Evolutionary conservation across 2,888 invertebrate species (phyloP), one percentile per base, ranked within the genome.

Genomic region (Oscheius sp.): DNA sequence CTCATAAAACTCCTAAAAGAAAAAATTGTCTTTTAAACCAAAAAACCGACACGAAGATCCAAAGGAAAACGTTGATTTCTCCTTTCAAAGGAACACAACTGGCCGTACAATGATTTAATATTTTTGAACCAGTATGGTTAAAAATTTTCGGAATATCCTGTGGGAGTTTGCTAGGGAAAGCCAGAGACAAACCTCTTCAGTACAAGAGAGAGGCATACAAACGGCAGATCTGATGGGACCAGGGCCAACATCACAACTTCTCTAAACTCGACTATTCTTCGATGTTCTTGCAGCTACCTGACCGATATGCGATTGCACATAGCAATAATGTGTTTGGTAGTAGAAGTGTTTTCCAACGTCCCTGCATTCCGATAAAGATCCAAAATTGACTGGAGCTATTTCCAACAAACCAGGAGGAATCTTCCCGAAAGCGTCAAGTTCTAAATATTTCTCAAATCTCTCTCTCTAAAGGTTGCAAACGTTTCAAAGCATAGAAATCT

Each of bases 291-390:
- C n/a, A n/a, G n/a, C n/a, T n/a, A n/a, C n/a, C 25, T 17, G 17
- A 29, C 15, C 20, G 4, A 48, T 5, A 15, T 45, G n/a, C 10
- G 46, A 45, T n/a, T 64, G 39, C 8, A 64, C 17, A 20, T 33
- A 46, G 33, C 63, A 64, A 20, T 64, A 64, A 2, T 46, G 29
- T 17, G 63, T 64, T 8, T 45, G 48, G 48, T 64, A 64, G 33
- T 31, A 48, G 48, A 46, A 46, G 48, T 48, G 33, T 8, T 48
- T 46, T 5, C 23, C 17, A 6, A 64, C 48, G 46, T 46, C 63
- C 2, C 48, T 17, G 23, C 63, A 64, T 20, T 64, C 63, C 15
- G 17, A n/a, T 3, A 42, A 23, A 15, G 20, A 20, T 5, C 63
- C 63, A 31, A 33, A 48, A 20, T 17, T 33, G 1, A 29, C 27